These are phyloP conservation scores for Euzetes globulus DNA, from an alignment of 2,888 invertebrate genomes.

Conservation along the genomic window DNA sequence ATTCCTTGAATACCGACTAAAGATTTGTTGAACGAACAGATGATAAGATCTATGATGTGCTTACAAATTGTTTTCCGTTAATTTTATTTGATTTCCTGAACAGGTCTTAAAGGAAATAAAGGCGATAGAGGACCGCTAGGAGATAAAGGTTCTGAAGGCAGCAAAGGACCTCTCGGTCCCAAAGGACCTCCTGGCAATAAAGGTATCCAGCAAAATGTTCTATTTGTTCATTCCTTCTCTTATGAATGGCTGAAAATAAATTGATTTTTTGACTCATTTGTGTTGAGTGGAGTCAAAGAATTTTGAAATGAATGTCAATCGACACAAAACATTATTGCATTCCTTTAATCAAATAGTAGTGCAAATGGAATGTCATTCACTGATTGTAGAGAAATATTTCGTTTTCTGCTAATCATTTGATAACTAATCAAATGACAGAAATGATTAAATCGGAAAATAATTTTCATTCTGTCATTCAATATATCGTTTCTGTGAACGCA, in stretches of 20 bases:
- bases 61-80: background rate
- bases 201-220: conserved; percentile 1
- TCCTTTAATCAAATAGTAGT: too few relatives aligned
- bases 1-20: too few relatives aligned
- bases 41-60: too few relatives aligned
- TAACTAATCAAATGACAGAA: background rate
- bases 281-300: too few relatives aligned
- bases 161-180: conserved; percentile 41
- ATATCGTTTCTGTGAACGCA: background rate
- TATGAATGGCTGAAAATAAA: too few relatives aligned
- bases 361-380: too few relatives aligned
- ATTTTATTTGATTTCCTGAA: background rate
- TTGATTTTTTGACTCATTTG: too few relatives aligned
- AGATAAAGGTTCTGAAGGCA: conserved; percentile 26
- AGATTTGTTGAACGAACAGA: too few relatives aligned
- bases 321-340: too few relatives aligned
- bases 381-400: too few relatives aligned
- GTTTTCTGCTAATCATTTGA: background rate
- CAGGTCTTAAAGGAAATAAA: conserved; percentile 47
- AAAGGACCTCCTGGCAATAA: conserved; percentile 55
- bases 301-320: too few relatives aligned
- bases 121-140: conserved; percentile 50
- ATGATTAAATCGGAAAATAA: background rate
- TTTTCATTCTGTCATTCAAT: background rate
- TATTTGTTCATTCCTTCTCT: background rate